Evolutionary conservation across 2,797 vertebrate genomes (phyloP).

Genomic region (Clarias fuscus): DNA sequence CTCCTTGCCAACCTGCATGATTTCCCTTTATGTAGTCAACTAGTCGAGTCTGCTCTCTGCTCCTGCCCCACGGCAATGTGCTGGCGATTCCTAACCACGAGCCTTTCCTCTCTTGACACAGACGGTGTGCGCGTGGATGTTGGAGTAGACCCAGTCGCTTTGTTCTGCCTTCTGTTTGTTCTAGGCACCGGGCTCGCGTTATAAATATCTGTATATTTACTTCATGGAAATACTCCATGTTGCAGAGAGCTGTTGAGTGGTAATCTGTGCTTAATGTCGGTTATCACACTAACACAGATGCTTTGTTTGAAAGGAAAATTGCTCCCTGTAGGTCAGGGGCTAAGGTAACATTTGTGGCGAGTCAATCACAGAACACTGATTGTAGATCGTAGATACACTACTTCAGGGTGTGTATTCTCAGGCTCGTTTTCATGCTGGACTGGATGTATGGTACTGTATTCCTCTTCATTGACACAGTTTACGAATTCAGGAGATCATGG

Average conservation of each 20-base stretch:
- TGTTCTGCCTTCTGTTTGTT: conserved; percentile 43
- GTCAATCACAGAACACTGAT: background rate
- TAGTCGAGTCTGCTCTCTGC: conserved; percentile 30
- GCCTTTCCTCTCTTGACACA: conserved; percentile 39
- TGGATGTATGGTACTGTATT: background rate
- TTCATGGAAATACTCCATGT: conserved; percentile 11
- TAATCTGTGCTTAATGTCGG: background rate
- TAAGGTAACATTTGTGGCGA: background rate
- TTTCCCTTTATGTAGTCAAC: conserved; percentile 41
- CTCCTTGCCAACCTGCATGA: conserved; percentile 33
- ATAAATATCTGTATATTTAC: conserved; percentile 49
- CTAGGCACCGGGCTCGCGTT: conserved; percentile 16
- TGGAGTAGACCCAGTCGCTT: conserved; percentile 39
- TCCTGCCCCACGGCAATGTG: conserved; percentile 39
- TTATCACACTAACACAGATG: background rate
- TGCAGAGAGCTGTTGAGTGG: background rate
- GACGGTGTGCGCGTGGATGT: conserved; percentile 37
- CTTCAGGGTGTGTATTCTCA: background rate
- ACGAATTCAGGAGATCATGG: too few species aligned
- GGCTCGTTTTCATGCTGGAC: background rate
- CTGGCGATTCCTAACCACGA: conserved; percentile 38
- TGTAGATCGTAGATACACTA: conserved; percentile 33
- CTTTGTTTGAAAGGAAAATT: conserved; percentile 1
- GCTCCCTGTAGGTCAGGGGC: background rate
- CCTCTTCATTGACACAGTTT: background rate